A percentile compares a stretch with the other conserved stretches of the same genome.
Conservation (phyloP, 2,888 invertebrate species). For the Trisateles emortualis region DNA sequence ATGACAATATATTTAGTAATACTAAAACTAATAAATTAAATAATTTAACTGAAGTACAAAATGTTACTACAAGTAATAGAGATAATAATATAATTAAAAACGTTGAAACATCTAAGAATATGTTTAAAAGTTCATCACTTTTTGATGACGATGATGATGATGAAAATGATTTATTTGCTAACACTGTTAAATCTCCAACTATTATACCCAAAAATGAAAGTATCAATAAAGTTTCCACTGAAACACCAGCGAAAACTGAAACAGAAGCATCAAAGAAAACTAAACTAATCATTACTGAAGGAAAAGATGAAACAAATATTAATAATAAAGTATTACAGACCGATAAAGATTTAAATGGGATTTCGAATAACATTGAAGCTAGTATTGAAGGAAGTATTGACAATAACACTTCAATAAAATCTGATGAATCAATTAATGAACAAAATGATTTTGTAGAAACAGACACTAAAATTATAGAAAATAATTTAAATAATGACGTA, state of each 20-base stretch:
- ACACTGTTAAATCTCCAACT: slow-evolving; percentile 12
- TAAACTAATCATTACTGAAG: background rate
- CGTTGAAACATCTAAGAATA: slow-evolving; percentile 19
- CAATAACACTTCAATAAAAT: background rate
- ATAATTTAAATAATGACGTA: slow-evolving; percentile 1
- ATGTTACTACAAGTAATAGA: slow-evolving; percentile 15
- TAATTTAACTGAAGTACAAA: slow-evolving; percentile 23
- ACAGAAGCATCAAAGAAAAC: background rate
- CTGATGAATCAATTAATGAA: slow-evolving; percentile 20
- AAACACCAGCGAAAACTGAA: slow-evolving; percentile 4
- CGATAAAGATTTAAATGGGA: background rate
- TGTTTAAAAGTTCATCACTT: slow-evolving; percentile 53
- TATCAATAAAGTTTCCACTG: background rate
- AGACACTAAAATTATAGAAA: slow-evolving; percentile 28
- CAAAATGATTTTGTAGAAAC: slow-evolving; percentile 49
- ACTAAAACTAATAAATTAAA: slow-evolving; percentile 23
- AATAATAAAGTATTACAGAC: no score
- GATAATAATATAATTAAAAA: slow-evolving; percentile 8
- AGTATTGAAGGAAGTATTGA: background rate
- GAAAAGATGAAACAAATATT: background rate
- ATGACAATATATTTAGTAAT: slow-evolving; percentile 61
- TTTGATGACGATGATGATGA: slow-evolving; percentile 69
- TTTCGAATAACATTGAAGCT: background rate
- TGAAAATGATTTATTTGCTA: slow-evolving; percentile 46
- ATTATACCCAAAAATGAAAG: background rate